phyloP scores from a whole-genome alignment of 2,888 invertebrate genomes.

The Acanthosepion pharaonis region DNA sequence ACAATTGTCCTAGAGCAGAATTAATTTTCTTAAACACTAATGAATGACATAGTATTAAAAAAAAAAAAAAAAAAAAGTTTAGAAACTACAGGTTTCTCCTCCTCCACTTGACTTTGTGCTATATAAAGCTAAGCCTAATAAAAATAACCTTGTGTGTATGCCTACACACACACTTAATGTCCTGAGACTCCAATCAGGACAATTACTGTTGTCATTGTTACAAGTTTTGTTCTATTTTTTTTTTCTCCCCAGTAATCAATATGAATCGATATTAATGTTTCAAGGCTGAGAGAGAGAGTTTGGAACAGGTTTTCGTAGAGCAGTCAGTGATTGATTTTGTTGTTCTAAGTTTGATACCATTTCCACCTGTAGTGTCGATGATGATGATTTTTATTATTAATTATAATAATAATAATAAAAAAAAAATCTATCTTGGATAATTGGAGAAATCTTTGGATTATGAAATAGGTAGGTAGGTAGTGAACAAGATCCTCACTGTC shows the following conservation, averaged over 20 bases:
- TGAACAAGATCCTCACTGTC: too few species aligned
- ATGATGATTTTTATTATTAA: too few species aligned
- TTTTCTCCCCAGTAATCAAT: neutral
- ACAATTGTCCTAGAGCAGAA: too few species aligned
- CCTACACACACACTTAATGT: neutral
- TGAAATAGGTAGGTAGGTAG: neutral
- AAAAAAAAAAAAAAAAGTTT: too few species aligned
- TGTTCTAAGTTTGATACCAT: neutral
- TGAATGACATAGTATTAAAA: too few species aligned
- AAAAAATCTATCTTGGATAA: neutral
- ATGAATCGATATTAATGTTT: neutral
- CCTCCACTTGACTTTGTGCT: too few species aligned
- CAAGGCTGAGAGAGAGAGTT: neutral
- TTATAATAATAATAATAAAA: too few species aligned
- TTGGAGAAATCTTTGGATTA: neutral
- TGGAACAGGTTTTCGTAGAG: neutral
- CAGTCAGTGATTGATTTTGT: neutral
- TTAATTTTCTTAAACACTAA: too few species aligned
- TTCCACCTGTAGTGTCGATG: neutral
- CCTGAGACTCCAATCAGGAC: neutral
- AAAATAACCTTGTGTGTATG: too few species aligned
- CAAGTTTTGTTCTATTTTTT: neutral
- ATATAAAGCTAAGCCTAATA: too few species aligned
- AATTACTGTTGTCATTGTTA: slow-evolving; percentile 2
- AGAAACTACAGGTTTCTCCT: too few species aligned